A percentile compares a stretch with the other conserved stretches of the same genome.
phyloP scores from a whole-genome alignment of 2,888 invertebrate genomes.

The Malachius bipustulatus region DNA sequence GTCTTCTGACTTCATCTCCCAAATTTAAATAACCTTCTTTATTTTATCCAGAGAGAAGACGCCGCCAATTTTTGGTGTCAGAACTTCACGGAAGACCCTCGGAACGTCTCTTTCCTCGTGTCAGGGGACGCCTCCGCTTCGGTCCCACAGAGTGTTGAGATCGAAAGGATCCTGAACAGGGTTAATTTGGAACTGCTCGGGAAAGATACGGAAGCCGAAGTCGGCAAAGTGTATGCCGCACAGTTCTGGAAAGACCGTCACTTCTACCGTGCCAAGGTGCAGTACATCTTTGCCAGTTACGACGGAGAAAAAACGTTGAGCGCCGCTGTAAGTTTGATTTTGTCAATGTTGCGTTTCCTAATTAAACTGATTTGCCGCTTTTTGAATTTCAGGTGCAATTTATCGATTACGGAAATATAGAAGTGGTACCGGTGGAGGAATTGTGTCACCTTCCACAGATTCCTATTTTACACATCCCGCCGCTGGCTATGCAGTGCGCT shows the following conservation, averaged over 20 bases:
- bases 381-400: conserved; percentile 65
- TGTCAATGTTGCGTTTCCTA: too few relatives aligned
- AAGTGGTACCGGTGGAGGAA: conserved; percentile 36
- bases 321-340: too few relatives aligned
- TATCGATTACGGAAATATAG: conserved; percentile 65
- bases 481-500: conserved; percentile 59
- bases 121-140: too few relatives aligned
- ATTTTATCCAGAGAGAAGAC: conserved; percentile 45
- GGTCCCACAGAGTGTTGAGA: too few relatives aligned
- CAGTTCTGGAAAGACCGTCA: conserved; percentile 38
- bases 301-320: too few relatives aligned
- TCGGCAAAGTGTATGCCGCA: conserved; percentile 47
- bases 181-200: conserved; percentile 26
- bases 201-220: conserved; percentile 15
- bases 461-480: conserved; percentile 35
- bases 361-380: too few relatives aligned
- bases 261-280: conserved; percentile 48
- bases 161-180: conserved; percentile 35
- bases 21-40: too few relatives aligned
- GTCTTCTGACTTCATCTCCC: too few relatives aligned
- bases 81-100: conserved; percentile 40
- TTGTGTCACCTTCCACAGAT: conserved; percentile 36
- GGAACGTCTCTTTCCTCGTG: conserved; percentile 22
- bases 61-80: conserved; percentile 61
- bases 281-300: not conserved